A percentile compares a stretch with the other conserved stretches of the same genome.
phyloP scores from a whole-genome alignment of 2,797 vertebrate genomes.

The Kryptolebias ocellatus region DNA sequence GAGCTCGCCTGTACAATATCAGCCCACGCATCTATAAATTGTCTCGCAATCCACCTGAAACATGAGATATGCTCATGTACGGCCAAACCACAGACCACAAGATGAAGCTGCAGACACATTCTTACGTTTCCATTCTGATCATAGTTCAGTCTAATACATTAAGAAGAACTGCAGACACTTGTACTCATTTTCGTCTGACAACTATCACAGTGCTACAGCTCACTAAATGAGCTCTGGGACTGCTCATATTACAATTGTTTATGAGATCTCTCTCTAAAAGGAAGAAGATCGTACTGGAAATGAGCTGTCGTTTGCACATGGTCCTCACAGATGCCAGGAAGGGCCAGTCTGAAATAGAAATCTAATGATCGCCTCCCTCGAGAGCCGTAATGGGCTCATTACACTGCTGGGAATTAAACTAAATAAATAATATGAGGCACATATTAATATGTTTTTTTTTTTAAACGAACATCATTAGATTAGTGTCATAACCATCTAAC shows the following conservation, averaged over 20 bases:
- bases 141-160: background rate
- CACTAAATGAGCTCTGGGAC: background rate
- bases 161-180: background rate
- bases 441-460: background rate
- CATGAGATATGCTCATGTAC: slow-evolving; percentile 17
- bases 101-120: background rate
- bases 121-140: background rate
- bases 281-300: slow-evolving; percentile 8
- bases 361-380: slow-evolving; percentile 23
- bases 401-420: slow-evolving; percentile 10
- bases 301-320: slow-evolving; percentile 4
- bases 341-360: slow-evolving; percentile 8
- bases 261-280: slow-evolving; percentile 8
- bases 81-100: slow-evolving; percentile 9
- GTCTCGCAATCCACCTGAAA: slow-evolving; percentile 42
- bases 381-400: slow-evolving; percentile 40
- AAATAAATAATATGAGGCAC: background rate
- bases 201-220: no score
- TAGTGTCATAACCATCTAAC: background rate
- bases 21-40: slow-evolving; percentile 24
- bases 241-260: background rate
- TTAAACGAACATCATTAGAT: background rate
- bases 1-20: slow-evolving; percentile 21
- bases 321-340: slow-evolving; percentile 31
- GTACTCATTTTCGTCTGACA: background rate